Conservation (phyloP, 2,113 vertebrate genomes). For the Pteropus alecto region DNA sequence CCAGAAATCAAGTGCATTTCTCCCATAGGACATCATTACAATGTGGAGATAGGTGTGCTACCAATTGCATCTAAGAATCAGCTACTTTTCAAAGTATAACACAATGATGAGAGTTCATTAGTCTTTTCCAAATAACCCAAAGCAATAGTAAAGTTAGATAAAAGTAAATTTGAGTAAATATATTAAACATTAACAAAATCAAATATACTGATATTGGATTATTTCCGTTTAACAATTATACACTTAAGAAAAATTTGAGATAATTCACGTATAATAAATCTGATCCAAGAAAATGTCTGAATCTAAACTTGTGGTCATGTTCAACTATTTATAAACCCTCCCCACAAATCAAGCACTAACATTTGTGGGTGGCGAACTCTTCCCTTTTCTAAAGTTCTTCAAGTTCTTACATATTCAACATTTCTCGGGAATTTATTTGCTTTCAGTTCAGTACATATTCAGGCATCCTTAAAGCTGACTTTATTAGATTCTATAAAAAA, state of each 20-base stretch:
- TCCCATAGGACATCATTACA: neutral
- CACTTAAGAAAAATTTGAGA: neutral
- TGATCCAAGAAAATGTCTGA: neutral
- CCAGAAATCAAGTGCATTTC: neutral
- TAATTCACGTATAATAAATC: neutral
- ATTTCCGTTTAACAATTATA: neutral
- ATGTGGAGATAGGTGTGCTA: neutral
- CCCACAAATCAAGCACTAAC: neutral
- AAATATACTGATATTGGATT: neutral
- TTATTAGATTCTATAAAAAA: conserved; percentile 74
- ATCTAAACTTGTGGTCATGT: neutral
- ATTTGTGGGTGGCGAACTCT: neutral
- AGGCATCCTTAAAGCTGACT: conserved; percentile 56
- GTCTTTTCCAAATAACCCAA: conserved; percentile 17
- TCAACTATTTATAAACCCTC: neutral
- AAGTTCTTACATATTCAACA: neutral
- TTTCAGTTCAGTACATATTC: conserved; percentile 50
- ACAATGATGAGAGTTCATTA: neutral
- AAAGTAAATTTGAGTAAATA: neutral
- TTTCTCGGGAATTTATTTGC: conserved; percentile 53
- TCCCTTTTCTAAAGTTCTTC: conserved; percentile 5
- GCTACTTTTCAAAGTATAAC: neutral
- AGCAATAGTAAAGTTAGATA: neutral
- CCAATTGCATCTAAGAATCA: neutral
- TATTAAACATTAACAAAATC: neutral